Evolutionary conservation across 1,140 invertebrate genomes (phyloP), one percentile per base, ranked within the genome.

Genomic region (Drosophila nasuta): DNA sequence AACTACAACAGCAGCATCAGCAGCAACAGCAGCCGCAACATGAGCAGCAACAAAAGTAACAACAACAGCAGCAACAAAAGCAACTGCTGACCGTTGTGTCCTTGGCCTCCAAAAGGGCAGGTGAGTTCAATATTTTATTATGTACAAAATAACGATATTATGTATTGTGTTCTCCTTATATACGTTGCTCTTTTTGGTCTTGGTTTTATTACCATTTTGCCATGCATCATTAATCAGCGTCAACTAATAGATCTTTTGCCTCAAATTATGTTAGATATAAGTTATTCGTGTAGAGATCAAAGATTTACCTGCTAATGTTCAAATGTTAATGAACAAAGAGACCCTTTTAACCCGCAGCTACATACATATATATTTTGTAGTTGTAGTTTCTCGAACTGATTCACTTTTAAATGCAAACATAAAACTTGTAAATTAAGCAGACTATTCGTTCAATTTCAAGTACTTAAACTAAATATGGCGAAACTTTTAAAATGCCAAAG

Each of bases 101-200:
- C 83, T 88, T 88, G 83, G 83, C 83, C 83, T 72, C 75, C 33
- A 70, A 76, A 25, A 70, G 65, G 76, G 66, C 82, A 87, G 82
- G 82, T 87, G 73, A 87, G 82, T 83, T 70, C 75, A 79, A 77
- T 66, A 71, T 57, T 56, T 58, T 48, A 60, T 62, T 35, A 62
- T 62, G 41, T 43, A 48, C 46, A 48, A 48, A 8, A 25, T 25
- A 25, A 8, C 11, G 15, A 48, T 59, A 62, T 62, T 48, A 72
- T 46, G 65, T 43, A 68, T 64, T 57, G 68, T 59, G 46, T 46
- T 66, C 67, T 52, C 62, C 11, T 38, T 59, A 35, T 64, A 13
- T 41, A 7, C 8, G 11, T 33, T 41, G 20, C 54, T 54, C 5
- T n/a, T 43, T 43, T 43, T 43, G 35, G 8, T 38, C 11, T n/a